A percentile compares a stretch with the other conserved stretches of the same genome.
Conservation (phyloP, 2,797 vertebrate species). For the Stomatorhinus walkeri region DNA sequence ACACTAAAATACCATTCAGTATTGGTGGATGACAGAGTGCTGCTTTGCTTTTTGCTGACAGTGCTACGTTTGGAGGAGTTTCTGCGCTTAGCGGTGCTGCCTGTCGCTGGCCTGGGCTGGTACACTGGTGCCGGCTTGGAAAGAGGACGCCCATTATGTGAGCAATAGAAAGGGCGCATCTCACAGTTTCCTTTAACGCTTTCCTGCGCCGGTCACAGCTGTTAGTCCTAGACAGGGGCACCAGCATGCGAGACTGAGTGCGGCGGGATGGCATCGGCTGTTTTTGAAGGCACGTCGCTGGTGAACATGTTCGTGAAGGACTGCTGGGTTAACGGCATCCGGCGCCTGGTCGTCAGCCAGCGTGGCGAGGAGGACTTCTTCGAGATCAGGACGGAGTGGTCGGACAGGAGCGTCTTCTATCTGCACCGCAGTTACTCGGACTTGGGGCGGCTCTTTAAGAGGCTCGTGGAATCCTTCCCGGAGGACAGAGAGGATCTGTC, state of each 20-base stretch:
- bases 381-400: slow-evolving; percentile 74
- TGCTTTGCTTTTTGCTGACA: background rate
- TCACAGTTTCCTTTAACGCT: background rate
- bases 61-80: background rate
- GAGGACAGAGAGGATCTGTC: slow-evolving; percentile 63
- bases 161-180: background rate
- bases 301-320: slow-evolving; percentile 73
- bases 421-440: slow-evolving; percentile 67
- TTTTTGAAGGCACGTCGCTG: slow-evolving; percentile 72
- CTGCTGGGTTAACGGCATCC: slow-evolving; percentile 74
- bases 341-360: slow-evolving; percentile 63
- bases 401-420: slow-evolving; percentile 70
- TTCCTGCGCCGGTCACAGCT: background rate
- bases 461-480: slow-evolving; percentile 66
- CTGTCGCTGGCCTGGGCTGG: background rate
- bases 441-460: slow-evolving; percentile 63
- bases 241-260: slow-evolving; percentile 40
- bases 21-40: background rate
- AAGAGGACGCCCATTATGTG: background rate
- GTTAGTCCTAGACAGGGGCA: background rate
- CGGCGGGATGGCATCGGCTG: slow-evolving; percentile 60
- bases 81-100: background rate
- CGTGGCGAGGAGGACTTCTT: slow-evolving; percentile 70
- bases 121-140: background rate
- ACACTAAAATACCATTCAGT: background rate